Base-by-base conservation (phyloP, 2,113 vertebrate species). In the Amia ocellicauda region DNA sequence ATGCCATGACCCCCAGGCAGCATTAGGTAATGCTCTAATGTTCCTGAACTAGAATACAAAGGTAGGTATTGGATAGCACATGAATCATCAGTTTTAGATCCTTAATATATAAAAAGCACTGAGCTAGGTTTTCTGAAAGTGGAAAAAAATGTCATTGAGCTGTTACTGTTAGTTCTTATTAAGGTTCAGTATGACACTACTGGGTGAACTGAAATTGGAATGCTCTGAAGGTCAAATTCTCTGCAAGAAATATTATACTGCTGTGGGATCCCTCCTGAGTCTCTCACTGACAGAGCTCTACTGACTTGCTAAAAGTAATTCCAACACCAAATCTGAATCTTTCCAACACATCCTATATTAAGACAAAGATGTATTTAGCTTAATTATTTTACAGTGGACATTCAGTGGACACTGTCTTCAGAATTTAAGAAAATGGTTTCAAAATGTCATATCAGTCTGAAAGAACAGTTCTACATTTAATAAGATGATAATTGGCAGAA, bases 211-310 rank as follows among this genome's bases (percentile, higher is more conserved):
- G 62, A 76, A 74, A 82, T 80, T 82, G 83, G 75, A 79, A 81
- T 79, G 80, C 75, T 70, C 68, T 83, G 85, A 86, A 86, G 84
- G 84, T 82, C 83, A 86, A 78, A 80, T 67, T 63, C 79, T 86
- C 74, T 72, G 79, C 68, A 72, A 78, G 74, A 78, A 73, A 72
- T 68, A 76, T 83, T 83, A 80, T 77, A 84, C 77, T 77, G 74
- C 63, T 61, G 56, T 22, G 28, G 26, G 54, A 49, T 40, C 14
- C 31, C 16, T 59, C 31, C n/a, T 42, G 40, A 42, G 57, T 42
- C 20, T 14, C 42, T 42, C 31, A 36, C 31, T 36, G 31, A 36
- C 31, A 36, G 31, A 36, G 5, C 31, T 36, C 11, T 36, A 11
- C 31, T 36, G 31, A 11, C 31, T 36, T 7, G 31, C 31, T 36